Evolutionary conservation across 2,888 invertebrate genomes (phyloP).

Genomic region (Eupithecia insigniata): DNA sequence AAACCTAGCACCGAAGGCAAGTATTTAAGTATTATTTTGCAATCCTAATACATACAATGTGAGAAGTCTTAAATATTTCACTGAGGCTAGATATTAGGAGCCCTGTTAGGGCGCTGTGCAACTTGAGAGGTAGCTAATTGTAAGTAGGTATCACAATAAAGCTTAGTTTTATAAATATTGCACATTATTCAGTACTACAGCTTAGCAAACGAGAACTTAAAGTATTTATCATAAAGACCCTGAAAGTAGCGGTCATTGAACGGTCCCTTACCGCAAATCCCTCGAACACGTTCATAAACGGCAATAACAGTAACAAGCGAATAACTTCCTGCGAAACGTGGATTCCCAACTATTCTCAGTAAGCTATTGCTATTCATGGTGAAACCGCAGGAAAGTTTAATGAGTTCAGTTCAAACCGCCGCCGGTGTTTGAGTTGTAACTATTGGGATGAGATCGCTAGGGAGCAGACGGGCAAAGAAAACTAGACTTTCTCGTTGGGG

Average conservation of each 20-base stretch:
- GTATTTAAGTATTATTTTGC: too few relatives aligned
- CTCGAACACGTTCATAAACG: not conserved
- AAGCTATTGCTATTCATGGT: slow-evolving; percentile 18
- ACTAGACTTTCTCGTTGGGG: too few relatives aligned
- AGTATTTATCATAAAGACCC: slow-evolving; percentile 16
- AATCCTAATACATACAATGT: too few relatives aligned
- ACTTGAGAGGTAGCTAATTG: too few relatives aligned
- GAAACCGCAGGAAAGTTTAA: slow-evolving; percentile 12
- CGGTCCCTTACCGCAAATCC: not conserved
- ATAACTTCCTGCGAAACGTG: slow-evolving; percentile 14
- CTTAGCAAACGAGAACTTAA: slow-evolving; percentile 13
- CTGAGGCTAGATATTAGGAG: too few relatives aligned
- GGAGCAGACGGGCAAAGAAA: not conserved
- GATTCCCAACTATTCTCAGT: slow-evolving; percentile 17
- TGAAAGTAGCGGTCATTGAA: slow-evolving; percentile 4
- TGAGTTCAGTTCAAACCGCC: slow-evolving; percentile 13
- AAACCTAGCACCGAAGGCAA: not conserved
- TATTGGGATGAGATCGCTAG: not conserved
- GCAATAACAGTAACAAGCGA: slow-evolving; percentile 9
- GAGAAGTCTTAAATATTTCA: too few relatives aligned
- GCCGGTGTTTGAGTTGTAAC: slow-evolving; percentile 9
- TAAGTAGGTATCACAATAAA: too few relatives aligned
- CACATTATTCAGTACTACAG: too few relatives aligned
- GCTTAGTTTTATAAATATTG: too few relatives aligned
- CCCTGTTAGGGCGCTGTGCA: too few relatives aligned